Conservation (phyloP, 2,888 invertebrate species). For the Meteorus colon region DNA sequence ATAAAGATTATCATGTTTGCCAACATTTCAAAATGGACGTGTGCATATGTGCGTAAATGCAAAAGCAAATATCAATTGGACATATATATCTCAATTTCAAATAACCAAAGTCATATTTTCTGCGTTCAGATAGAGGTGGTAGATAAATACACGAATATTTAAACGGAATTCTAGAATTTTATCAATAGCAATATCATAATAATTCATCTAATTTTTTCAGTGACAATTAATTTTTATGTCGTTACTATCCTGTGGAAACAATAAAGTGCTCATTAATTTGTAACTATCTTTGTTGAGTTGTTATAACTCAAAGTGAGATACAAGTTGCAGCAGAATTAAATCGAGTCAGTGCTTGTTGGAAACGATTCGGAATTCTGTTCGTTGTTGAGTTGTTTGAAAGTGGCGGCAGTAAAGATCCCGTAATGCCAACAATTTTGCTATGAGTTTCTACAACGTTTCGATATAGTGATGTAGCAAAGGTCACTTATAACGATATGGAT, state of each 20-base stretch:
- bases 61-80: slow-evolving; percentile 12
- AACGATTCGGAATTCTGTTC: background rate
- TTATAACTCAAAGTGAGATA: background rate
- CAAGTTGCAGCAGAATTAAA: background rate
- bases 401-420: background rate
- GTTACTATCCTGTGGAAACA: background rate
- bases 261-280: background rate
- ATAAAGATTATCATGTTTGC: slow-evolving; percentile 29
- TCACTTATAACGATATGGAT: background rate
- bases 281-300: background rate
- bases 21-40: slow-evolving; percentile 48
- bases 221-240: background rate
- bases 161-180: background rate
- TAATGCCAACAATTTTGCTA: background rate
- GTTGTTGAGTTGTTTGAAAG: background rate
- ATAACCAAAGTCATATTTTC: background rate
- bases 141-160: background rate
- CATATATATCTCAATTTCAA: background rate
- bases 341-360: background rate
- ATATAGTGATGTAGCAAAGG: background rate
- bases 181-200: background rate
- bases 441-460: background rate
- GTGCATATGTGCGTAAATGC: background rate
- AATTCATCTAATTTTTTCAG: background rate
- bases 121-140: background rate